These are phyloP conservation scores for Aporrectodea caliginosa DNA, from an alignment of 1,140 invertebrate genomes.

Conservation along the genomic window DNA sequence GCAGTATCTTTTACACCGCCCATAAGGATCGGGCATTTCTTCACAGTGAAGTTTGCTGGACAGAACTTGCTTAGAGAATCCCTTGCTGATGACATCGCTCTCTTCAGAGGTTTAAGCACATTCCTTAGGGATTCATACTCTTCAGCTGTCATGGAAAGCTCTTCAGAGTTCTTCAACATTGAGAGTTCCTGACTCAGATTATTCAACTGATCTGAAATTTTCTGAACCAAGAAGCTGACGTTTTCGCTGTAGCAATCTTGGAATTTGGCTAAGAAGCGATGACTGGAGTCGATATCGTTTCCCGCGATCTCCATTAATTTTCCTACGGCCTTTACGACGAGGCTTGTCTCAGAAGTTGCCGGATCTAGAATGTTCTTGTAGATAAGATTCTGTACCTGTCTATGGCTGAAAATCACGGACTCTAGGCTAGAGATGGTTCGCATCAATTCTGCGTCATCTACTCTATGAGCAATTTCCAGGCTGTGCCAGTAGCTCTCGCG, in stretches of 20 bases:
- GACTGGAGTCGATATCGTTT: background rate
- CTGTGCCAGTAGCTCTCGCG: background rate
- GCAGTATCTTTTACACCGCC: background rate
- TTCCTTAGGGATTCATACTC: background rate
- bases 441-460: background rate
- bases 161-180: no score
- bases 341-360: background rate
- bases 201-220: background rate
- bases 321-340: background rate
- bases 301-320: background rate
- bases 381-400: background rate
- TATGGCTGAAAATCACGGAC: background rate
- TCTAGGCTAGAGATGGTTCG: background rate
- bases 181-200: no score
- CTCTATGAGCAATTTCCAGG: background rate
- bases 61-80: background rate
- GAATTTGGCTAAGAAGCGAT: background rate
- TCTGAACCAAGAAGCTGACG: background rate
- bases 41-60: background rate
- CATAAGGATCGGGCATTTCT: background rate
- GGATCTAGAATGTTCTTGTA: background rate
- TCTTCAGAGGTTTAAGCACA: background rate
- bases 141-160: background rate
- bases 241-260: background rate
- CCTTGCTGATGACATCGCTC: background rate